Percentiles rank a stretch among this genome's conserved stretches.
Evolutionary conservation across 2,113 vertebrate species (phyloP).

Genomic region (Empidonax traillii): DNA sequence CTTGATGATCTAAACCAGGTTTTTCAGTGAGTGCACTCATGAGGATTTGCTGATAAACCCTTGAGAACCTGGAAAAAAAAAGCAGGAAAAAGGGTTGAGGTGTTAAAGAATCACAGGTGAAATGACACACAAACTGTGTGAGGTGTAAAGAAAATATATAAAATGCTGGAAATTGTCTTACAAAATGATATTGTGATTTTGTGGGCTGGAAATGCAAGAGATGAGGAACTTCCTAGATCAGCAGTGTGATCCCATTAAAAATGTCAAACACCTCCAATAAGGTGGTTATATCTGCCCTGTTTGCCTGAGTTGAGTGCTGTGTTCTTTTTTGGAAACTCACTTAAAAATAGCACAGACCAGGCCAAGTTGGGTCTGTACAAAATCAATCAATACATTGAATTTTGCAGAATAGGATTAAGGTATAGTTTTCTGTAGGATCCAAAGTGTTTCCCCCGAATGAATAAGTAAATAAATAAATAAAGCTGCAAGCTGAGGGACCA

Average conservation of each 20-base stretch:
- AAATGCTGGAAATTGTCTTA: neutral
- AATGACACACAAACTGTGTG: neutral
- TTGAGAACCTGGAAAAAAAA: neutral
- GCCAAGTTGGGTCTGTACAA: neutral
- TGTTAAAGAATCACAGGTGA: neutral
- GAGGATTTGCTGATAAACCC: neutral
- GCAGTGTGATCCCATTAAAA: neutral
- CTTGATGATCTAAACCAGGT: neutral
- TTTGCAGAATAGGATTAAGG: neutral
- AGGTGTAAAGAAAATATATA: neutral
- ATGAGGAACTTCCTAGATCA: neutral
- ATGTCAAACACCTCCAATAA: neutral
- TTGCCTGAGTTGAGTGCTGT: neutral
- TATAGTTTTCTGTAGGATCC: neutral
- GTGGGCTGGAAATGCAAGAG: neutral
- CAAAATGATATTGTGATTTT: neutral
- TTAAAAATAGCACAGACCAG: neutral
- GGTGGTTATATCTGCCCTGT: neutral
- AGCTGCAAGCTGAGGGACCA: neutral
- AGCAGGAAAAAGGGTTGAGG: neutral
- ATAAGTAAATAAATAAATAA: neutral
- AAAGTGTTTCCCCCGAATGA: neutral
- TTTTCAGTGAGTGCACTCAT: fast-evolving
- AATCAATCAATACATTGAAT: neutral
- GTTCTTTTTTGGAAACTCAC: neutral